A percentile compares a stretch with the other conserved stretches of the same genome.
Conservation (phyloP, 1,140 invertebrate genomes). For the Drosophila orosa region DNA sequence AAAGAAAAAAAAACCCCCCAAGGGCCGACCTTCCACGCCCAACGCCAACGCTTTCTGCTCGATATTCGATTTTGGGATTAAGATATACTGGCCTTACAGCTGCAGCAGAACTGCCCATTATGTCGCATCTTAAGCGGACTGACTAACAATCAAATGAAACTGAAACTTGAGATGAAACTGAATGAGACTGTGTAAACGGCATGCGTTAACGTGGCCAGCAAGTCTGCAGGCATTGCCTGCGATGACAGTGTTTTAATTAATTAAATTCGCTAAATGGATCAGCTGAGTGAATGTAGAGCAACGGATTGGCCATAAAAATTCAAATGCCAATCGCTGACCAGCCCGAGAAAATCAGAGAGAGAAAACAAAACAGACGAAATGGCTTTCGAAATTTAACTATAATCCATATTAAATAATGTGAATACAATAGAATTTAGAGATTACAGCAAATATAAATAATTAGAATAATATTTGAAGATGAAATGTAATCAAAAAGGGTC, state of each 20-base stretch:
- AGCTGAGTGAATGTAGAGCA: slow-evolving; percentile 63
- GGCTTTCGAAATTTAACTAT: not conserved
- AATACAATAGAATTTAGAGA: not conserved
- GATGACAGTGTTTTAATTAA: slow-evolving; percentile 58
- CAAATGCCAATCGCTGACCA: slow-evolving; percentile 48
- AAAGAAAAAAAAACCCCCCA: slow-evolving; percentile 39
- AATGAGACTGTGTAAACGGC: slow-evolving; percentile 15
- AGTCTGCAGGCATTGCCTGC: slow-evolving; percentile 24
- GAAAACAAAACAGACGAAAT: not conserved
- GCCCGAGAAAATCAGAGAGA: not conserved
- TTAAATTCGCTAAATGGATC: slow-evolving; percentile 45
- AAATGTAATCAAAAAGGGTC: no score
- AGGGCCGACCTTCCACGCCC: slow-evolving; percentile 50
- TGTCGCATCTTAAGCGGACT: not conserved
- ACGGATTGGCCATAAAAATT: slow-evolving; percentile 48
- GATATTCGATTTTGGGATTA: slow-evolving; percentile 8
- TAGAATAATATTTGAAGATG: not conserved
- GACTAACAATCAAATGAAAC: slow-evolving; percentile 25
- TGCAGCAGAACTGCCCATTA: slow-evolving; percentile 8
- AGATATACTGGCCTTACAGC: slow-evolving; percentile 38
- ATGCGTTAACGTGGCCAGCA: slow-evolving; percentile 32
- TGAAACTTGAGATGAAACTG: not conserved
- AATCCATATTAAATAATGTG: not conserved
- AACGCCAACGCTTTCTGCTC: slow-evolving; percentile 40
- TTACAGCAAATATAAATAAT: not conserved